Evolutionary conservation across 64 coral and sea anemone genomes (phyloP), one percentile per base, ranked within the genome.

Genomic region (Acropora tenuis): DNA sequence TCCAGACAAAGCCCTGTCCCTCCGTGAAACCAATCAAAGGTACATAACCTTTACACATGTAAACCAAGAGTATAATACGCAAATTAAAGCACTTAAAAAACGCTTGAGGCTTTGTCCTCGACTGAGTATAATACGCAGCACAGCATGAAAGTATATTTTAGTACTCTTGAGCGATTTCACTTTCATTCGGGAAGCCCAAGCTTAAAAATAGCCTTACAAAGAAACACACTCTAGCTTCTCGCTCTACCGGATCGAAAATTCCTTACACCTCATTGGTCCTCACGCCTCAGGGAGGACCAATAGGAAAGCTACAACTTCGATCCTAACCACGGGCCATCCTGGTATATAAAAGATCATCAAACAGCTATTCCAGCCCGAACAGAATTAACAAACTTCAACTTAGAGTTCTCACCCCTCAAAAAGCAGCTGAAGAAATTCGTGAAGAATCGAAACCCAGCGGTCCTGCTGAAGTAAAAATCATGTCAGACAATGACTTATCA

Each of bases 151-250:
- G 69, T 73, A 73, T 73, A 73, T 73, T 73, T 73, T 73, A 73
- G 69, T 73, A 73, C 69, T 73, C 69, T 73, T 73, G 69, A 73
- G 69, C 69, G 69, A 73, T 73, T 73, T 73, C 69, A 73, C 69
- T 73, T 73, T 20, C 69, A 73, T 73, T 73, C 41, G 69, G 69
- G 69, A 73, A 20, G 69, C 69, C 69, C 69, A 73, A 73, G 18
- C 69, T 73, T 73, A 73, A 73, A 73, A 73, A 73, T 73, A 73
- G 69, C 69, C 69, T 73, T 73, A 73, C 69, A 73, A 73, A 73
- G 69, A 73, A 73, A 73, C 69, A 73, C 69, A 73, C 69, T 73
- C 69, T 73, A 73, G 69, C 69, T 30, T 73, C 69, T 43, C 69
- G 2, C 69, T 73, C 69, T 73, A 73, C 69, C 69, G 69, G 69